These are phyloP conservation scores for Colinus virginianus DNA, from an alignment of 2,113 vertebrate genomes.

Conservation along the genomic window DNA sequence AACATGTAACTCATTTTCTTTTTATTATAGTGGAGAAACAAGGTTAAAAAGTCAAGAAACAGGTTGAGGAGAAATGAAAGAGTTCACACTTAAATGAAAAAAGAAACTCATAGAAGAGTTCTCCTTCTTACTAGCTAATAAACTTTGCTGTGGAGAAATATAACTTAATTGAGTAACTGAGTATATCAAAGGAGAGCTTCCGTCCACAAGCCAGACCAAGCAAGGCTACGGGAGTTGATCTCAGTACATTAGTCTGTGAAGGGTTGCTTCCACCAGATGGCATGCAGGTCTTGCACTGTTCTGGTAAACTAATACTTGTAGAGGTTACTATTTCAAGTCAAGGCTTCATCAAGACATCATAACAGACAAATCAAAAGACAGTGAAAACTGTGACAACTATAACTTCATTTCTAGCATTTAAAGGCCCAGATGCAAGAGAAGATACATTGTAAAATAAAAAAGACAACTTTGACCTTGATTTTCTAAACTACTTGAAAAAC, in stretches of 20 bases:
- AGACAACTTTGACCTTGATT: not conserved
- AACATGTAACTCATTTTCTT: not conserved
- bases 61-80: not conserved
- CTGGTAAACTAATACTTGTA: not conserved
- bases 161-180: not conserved
- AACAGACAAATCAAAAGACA: not conserved
- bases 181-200: not conserved
- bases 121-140: not conserved
- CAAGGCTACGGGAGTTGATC: not conserved
- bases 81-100: not conserved
- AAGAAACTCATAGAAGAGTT: not conserved
- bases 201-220: not conserved
- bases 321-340: not conserved
- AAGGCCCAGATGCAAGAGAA: not conserved
- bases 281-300: conserved; percentile 41
- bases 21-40: not conserved
- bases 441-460: not conserved
- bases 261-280: conserved; percentile 64
- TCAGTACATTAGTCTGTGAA: not conserved
- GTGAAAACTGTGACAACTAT: not conserved
- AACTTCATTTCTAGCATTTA: not conserved
- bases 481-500: not conserved
- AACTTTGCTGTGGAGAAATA: not conserved
- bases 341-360: not conserved
- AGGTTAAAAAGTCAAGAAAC: conserved; percentile 16